Base-by-base conservation (phyloP, 2,113 vertebrate genomes). In the Elephantulus edwardii region DNA sequence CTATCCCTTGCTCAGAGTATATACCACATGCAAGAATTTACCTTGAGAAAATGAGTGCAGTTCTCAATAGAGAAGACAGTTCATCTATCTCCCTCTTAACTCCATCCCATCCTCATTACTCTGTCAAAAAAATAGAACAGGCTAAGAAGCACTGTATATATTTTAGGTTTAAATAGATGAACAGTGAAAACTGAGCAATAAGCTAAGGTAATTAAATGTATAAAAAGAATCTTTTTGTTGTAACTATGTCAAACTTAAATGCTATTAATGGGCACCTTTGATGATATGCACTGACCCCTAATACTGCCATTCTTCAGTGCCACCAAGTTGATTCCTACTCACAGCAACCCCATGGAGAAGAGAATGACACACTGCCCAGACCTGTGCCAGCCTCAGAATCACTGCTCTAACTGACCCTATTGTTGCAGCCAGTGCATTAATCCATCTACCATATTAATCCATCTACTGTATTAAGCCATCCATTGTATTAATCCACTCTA, bases 41-140 rank as follows among this genome's bases (percentile, higher is more conserved):
- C 52, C 72, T 84, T 86, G 44, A 76, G 42, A 78, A n/a, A 62
- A 28, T 54, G 68, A 90, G 38, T n/a, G 20, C 22, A 75, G n/a
- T 81, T 91, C 76, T 91, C 58, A 74, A n/a, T 28, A 93, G 76
- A 88, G 79, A n/a, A 89, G 52, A 86, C 38, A 84, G 13, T 12
- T n/a, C n/a, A n/a, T n/a, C n/a, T n/a, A 84, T 88, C 91, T 85
- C 44, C 42, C 35, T 40, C 68, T 91, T 79, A 76, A 1, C 17
- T n/a, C 16, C 30, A 90, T 28, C 22, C 54, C 14, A 78, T 35
- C 46, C 74, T 48, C 19, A 70, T 14, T 56, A 42, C n/a, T 72
- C 62, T 86, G n/a, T 12, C 30, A 86, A 52, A 83, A 85, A 62
- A 70, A 42, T 66, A 74, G 48, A 70, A 82, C 82, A 76, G 35